Conservation (phyloP, 2,797 vertebrate species). For the Crocidura indochinensis region DNA sequence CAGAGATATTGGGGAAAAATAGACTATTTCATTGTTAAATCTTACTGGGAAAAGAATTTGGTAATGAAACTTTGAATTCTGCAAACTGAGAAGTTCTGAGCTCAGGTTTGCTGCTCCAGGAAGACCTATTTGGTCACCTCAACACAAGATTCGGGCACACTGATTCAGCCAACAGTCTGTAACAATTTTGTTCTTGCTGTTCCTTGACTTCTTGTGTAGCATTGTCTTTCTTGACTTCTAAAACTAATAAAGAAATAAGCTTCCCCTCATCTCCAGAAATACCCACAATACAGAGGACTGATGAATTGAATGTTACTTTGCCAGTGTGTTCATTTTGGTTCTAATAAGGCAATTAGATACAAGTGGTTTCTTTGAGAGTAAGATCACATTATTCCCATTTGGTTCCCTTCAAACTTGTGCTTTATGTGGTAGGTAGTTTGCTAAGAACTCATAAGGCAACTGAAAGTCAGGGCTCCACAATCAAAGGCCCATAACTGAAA, state of each 20-base stretch:
- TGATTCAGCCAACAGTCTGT: conserved; percentile 17
- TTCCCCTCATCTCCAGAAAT: conserved; percentile 7
- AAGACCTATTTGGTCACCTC: conserved; percentile 56
- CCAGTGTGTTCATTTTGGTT: background rate
- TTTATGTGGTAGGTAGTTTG: conserved; percentile 58
- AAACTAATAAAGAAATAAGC: conserved; percentile 9
- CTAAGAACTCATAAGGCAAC: conserved; percentile 73
- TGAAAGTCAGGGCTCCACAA: background rate
- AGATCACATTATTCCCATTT: conserved; percentile 4
- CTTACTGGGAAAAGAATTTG: conserved; percentile 69
- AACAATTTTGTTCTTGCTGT: conserved; percentile 53
- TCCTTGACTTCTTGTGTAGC: conserved; percentile 38
- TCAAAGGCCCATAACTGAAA: background rate
- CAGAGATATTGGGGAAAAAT: conserved; percentile 89
- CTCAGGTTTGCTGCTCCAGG: conserved; percentile 30
- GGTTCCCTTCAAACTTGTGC: conserved; percentile 68
- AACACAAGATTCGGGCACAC: background rate
- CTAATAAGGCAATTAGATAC: conserved; percentile 65
- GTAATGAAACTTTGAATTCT: conserved; percentile 73
- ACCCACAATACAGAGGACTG: background rate
- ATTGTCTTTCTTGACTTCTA: conserved; percentile 50
- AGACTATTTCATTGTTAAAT: conserved; percentile 81
- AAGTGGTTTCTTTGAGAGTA: conserved; percentile 58
- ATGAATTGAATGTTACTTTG: background rate
- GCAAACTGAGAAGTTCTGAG: conserved; percentile 78